A percentile compares a stretch with the other conserved stretches of the same genome.
These are phyloP conservation scores for Simalia tracyae DNA, from an alignment of 2,797 vertebrate species.

Conservation along the genomic window DNA sequence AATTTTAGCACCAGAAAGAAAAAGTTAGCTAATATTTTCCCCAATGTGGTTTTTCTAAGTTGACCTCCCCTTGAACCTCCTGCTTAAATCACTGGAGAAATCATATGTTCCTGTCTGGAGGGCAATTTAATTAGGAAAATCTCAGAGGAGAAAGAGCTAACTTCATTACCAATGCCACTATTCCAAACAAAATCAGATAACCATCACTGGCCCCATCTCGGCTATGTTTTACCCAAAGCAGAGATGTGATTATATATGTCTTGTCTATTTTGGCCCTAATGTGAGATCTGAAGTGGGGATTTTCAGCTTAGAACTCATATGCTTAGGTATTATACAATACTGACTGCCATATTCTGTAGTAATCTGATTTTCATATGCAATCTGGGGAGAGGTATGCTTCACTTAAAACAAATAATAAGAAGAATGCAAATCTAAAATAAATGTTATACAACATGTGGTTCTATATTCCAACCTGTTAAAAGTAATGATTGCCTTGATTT, in stretches of 20 bases:
- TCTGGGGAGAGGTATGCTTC: not conserved
- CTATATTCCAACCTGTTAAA: not conserved
- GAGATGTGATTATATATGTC: not conserved
- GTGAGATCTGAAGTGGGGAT: not conserved
- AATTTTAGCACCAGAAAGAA: not conserved
- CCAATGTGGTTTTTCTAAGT: not conserved
- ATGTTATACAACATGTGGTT: not conserved
- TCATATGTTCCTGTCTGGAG: not conserved
- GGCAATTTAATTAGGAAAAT: not conserved
- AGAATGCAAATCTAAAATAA: slow-evolving; percentile 35
- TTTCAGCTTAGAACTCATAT: not conserved
- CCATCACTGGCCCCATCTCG: not conserved
- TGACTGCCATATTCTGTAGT: not conserved
- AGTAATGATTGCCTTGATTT: not conserved
- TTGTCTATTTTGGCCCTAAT: not conserved
- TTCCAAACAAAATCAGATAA: not conserved
- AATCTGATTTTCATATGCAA: not conserved
- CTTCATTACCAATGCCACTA: not conserved
- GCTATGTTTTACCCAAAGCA: not conserved
- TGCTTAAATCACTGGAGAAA: not conserved
- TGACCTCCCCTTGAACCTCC: not conserved
- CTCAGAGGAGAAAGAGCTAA: not conserved
- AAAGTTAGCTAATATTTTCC: not conserved
- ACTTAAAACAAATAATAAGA: slow-evolving; percentile 15
- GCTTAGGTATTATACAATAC: not conserved